Evolutionary conservation across 1,140 invertebrate genomes (phyloP), one percentile per base, ranked within the genome.

Genomic region (Grapholita molesta): DNA sequence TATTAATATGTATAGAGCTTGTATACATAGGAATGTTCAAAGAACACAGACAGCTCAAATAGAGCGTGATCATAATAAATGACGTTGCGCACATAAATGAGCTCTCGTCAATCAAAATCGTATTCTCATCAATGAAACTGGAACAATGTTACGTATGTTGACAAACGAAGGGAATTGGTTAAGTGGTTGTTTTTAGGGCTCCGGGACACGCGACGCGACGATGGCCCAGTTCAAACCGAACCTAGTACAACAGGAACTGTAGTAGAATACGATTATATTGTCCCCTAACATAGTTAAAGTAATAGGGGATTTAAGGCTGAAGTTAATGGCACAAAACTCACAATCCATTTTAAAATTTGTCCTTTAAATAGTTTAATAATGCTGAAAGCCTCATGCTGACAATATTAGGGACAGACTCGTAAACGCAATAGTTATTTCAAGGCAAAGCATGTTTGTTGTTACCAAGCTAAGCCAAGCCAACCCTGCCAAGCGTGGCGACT

Each of bases 101-200:
- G 55, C 55, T 12, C 42, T 12, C 23, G n/a, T 61, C 55, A 61
- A 61, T 61, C 55, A 61, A 61, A 30, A 61, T 61, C 55, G 55
- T 61, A 61, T 61, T 30, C 15, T 61, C 55, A 18, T 30, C 55
- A 61, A 61, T 25, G 24, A 25, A 61, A 15, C 15, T 66, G 53
- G 66, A 55, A 18, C 69, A 70, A 64, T 55, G 57, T 15, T 24
- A 35, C 38, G 64, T 18, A 21, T 68, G 28, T 64, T 69, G 48
- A 68, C 25, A n/a, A 12, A 25, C 25, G 42, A 21, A 64, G 42
- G 42, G 33, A 64, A 67, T 71, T 64, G 66, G 24, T 68, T 71
- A 68, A 68, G 66, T 70, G 32, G 24, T 23, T 67, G 55, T 30
- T 61, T 32, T 61, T 28, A 61, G 12, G 12, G n/a, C 28, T 15